Base-by-base conservation (phyloP, 2,797 vertebrate species). In the Lepidocolaptes lacrymiger region DNA sequence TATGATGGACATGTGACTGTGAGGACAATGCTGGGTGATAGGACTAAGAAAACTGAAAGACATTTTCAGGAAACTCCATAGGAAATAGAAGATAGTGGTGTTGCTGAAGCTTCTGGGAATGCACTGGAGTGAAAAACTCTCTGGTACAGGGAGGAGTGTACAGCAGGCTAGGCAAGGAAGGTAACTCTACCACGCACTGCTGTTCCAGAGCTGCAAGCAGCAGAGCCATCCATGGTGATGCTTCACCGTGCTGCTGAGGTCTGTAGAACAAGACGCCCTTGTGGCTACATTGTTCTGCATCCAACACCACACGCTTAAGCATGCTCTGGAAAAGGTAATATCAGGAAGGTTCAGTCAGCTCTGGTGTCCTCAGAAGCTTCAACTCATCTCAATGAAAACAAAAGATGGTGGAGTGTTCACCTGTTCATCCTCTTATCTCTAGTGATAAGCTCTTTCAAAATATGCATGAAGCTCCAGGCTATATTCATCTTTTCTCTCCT, bases 1-100 rank as follows among this genome's bases (percentile, higher is more conserved):
- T 30, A 8, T 17, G 15, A 41, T 4, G 1, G 54, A 26, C 0
- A 0, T 9, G 26, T 32, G 72, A 26, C 66, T 66, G 37, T 1
- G 4, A 62, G 34, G 6, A 44, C 1, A 3, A 27, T 30, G 36
- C 36, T 76, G 28, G 10, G 11, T 37, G 19, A 61, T 4, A 28
- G 15, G 59, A 55, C 37, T 67, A 46, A 76, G 55, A 36, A 82
- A 89, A 37, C 0, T 39, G 27, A 28, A 89, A 76, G 36, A 15
- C 3, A 4, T 49, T 92, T 76, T 74, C 39, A 52, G 41, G 52
- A 74, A 54, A n/a, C 3, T 13, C 28, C 3, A 6, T 3, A 39
- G 44, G 37, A 79, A 79, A 56, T 23, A 39, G 24, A 49, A 14
- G 4, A 11, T 48, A 41, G 17, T 27, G 27, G 11, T 54, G 20